Conservation (phyloP, 2,797 vertebrate genomes). For the Syngnathus acus region DNA sequence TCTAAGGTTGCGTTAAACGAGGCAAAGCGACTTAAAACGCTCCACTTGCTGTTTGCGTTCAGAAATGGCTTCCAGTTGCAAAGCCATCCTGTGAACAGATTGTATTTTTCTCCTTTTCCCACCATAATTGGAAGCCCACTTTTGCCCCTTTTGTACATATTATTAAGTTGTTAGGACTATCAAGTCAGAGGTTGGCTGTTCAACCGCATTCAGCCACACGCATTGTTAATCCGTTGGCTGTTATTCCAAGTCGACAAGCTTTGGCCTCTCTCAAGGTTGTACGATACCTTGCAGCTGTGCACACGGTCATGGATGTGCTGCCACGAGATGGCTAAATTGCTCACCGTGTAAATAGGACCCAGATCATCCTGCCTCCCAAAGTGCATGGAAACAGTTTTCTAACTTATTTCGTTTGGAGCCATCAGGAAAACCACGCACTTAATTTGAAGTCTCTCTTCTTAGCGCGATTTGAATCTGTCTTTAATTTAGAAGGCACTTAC, state of each 20-base stretch:
- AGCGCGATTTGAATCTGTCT: constrained; percentile 48
- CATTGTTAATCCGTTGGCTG: constrained; percentile 60
- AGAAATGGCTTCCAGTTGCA: constrained; percentile 66
- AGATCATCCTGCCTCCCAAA: constrained; percentile 47
- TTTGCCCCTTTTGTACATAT: constrained; percentile 61
- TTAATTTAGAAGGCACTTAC: constrained; percentile 56
- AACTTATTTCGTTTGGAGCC: constrained; percentile 61
- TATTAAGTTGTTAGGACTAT: constrained; percentile 73
- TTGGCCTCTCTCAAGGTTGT: constrained; percentile 57
- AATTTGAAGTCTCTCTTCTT: constrained; percentile 44
- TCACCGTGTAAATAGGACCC: constrained; percentile 59
- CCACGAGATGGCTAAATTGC: constrained; percentile 52
- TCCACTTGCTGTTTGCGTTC: constrained; percentile 54
- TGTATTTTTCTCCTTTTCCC: constrained; percentile 47
- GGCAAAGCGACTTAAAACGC: constrained; percentile 52
- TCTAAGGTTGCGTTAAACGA: constrained; percentile 45
- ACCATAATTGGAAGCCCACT: constrained; percentile 59
- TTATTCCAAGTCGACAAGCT: constrained; percentile 58
- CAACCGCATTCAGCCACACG: constrained; percentile 58
- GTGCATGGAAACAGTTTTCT: constrained; percentile 66
- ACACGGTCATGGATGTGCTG: constrained; percentile 48
- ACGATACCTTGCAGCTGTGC: constrained; percentile 64
- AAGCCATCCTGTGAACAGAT: constrained; percentile 51
- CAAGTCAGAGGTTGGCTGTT: constrained; percentile 58
- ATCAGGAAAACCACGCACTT: constrained; percentile 62